Conservation (phyloP, 2,113 vertebrate species). For the Etheostoma spectabile region DNA sequence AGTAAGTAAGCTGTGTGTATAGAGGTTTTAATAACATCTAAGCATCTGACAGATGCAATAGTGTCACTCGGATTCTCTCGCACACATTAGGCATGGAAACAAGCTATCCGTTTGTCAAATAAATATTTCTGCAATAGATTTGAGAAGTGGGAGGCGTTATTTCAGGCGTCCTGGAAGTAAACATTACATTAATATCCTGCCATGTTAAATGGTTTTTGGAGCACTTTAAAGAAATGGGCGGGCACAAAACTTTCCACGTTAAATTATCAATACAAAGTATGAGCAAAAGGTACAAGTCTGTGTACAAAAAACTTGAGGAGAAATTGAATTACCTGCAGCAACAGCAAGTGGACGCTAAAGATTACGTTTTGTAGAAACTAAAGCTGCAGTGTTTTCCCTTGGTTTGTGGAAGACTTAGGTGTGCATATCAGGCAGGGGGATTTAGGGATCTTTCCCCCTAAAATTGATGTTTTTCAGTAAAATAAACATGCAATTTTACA, state of each 20-base stretch:
- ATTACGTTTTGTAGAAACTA: background rate
- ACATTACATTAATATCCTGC: conserved; percentile 6
- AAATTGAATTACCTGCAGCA: too few relatives aligned
- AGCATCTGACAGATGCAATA: conserved; percentile 42
- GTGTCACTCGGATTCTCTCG: conserved; percentile 8
- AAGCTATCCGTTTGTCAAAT: conserved; percentile 6
- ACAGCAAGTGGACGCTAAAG: background rate
- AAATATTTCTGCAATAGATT: conserved; percentile 17
- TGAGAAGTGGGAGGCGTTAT: conserved; percentile 13
- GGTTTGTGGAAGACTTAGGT: too few relatives aligned
- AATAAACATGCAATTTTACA: too few relatives aligned
- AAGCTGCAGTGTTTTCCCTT: too few relatives aligned
- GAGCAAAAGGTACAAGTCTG: background rate
- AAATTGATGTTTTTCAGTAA: too few relatives aligned
- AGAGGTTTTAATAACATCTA: conserved; percentile 40
- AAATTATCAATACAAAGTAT: background rate
- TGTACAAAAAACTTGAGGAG: background rate
- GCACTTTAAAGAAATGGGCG: background rate
- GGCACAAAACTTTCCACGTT: background rate
- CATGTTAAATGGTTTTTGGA: conserved; percentile 8
- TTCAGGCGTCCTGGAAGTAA: conserved; percentile 11
- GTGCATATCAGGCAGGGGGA: too few relatives aligned
- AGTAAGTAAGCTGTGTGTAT: background rate
- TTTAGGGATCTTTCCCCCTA: too few relatives aligned
- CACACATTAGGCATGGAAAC: background rate